Evolutionary conservation across 2,113 vertebrate species (phyloP).

Genomic region (Gopherus evgoodei): DNA sequence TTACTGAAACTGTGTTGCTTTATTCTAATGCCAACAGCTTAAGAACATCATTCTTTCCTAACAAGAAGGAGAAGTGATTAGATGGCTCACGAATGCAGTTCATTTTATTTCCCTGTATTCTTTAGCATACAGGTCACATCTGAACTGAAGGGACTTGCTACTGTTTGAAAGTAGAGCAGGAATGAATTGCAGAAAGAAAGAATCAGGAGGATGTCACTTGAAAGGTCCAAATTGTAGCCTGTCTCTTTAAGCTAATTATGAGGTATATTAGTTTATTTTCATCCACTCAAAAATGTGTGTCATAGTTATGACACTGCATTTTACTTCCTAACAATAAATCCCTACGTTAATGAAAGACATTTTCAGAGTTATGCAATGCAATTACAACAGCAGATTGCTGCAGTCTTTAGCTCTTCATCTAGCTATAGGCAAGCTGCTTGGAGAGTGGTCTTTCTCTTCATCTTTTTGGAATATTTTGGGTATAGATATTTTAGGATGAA

Average conservation of each 20-base stretch:
- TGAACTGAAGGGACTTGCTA: not conserved
- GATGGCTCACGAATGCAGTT: not conserved
- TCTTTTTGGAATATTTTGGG: accelerated
- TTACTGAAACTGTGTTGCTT: not conserved
- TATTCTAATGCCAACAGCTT: not conserved
- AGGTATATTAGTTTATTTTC: constrained; percentile 4
- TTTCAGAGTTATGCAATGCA: not conserved
- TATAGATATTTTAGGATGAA: not conserved
- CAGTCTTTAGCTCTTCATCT: not conserved
- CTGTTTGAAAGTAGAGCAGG: not conserved
- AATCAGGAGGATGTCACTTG: not conserved
- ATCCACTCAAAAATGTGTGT: constrained; percentile 11
- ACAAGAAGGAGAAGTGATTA: not conserved
- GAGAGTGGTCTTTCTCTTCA: accelerated
- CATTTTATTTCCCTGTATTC: not conserved
- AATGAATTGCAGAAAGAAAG: not conserved
- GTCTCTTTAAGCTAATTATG: not conserved
- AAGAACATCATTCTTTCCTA: not conserved
- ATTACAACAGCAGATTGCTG: not conserved
- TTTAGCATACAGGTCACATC: not conserved
- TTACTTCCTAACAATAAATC: constrained; percentile 27
- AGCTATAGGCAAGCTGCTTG: not conserved
- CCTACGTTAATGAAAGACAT: not conserved
- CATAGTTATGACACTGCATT: constrained; percentile 43
- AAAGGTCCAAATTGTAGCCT: not conserved